Base-by-base conservation (phyloP, 2,888 invertebrate species). In the Bimastos eiseni region DNA sequence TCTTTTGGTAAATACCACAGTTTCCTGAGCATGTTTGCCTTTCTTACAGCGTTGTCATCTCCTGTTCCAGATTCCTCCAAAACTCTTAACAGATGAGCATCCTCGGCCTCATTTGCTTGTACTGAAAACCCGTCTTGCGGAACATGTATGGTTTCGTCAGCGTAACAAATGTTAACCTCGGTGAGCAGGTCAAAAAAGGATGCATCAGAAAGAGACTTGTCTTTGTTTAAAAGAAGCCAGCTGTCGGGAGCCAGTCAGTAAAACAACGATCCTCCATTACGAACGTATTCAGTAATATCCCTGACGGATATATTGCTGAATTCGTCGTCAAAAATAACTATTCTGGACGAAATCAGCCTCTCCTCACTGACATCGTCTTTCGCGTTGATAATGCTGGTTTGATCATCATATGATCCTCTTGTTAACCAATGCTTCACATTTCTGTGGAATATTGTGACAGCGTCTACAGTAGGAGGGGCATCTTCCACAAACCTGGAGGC, bases 241-340 rank as follows among this genome's bases (percentile, higher is more conserved):
- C 93, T 92, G 92, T 92, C 92, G 21, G 93, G 91, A n/a, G 92
- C 92, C 21, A 91, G 84, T 15, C 91, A 91, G 70, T 92, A 91
- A 21, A 93, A 21, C 30, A 93, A 91, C 13, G 90, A 90, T 19
- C 92, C 92, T 21, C 92, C 92, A 49, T 89, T 70, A 37, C 90
- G 49, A 30, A 92, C 86, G 49, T 84, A 91, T 17, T 91, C 83
- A 17, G 33, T 19, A 36, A 91, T 1, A 13, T 38, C 36, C 1
- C 8, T 30, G 36, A 21, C 6, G 15, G 13, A 13, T 13, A n/a
- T 84, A 2, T 84, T 84, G 1, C 37, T 13, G 3, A 33, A 17
- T 6, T 4, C 38, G 11, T 38, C 89, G 38, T 41, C 4, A 13
- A 13, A 89, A 37, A 38, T 19, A 17, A 89, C 38, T 37, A 89